Evolutionary conservation across 2,113 vertebrate species (phyloP).

Genomic region (Apistogramma diplotaenia): DNA sequence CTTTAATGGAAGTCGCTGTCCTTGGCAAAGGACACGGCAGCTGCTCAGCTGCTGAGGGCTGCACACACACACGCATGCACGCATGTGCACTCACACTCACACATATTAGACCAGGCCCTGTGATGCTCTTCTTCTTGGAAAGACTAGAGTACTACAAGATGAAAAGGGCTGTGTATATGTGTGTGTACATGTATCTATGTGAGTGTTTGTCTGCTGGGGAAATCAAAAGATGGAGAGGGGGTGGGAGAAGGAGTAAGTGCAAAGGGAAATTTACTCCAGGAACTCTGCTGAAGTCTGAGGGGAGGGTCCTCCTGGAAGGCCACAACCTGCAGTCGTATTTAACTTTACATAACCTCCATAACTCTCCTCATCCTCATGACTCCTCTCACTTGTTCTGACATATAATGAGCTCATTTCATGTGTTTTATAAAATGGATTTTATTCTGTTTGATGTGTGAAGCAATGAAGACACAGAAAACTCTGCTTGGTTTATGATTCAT

Average conservation of each 20-base stretch:
- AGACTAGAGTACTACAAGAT: background rate
- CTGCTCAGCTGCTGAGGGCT: constrained; percentile 7
- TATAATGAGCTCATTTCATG: background rate
- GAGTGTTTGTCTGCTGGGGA: background rate
- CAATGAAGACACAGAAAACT: background rate
- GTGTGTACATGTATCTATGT: background rate
- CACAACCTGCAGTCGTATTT: accelerated
- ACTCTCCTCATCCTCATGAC: background rate
- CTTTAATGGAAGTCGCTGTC: constrained; percentile 59
- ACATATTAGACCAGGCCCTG: background rate
- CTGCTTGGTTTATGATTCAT: background rate
- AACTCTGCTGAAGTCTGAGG: background rate
- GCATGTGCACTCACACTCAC: accelerated
- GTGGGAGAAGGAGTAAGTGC: background rate
- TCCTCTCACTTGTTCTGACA: background rate
- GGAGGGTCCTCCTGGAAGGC: background rate
- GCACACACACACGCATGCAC: background rate
- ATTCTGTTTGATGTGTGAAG: background rate
- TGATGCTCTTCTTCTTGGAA: constrained; percentile 12
- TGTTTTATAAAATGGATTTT: accelerated
- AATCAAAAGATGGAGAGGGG: constrained; percentile 11
- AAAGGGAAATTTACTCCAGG: background rate
- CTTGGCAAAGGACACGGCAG: constrained; percentile 57
- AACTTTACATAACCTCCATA: background rate
- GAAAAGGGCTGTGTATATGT: background rate